Evolutionary conservation across 2,888 invertebrate species (phyloP).

Genomic region (Scelioninae gen. 2): DNA sequence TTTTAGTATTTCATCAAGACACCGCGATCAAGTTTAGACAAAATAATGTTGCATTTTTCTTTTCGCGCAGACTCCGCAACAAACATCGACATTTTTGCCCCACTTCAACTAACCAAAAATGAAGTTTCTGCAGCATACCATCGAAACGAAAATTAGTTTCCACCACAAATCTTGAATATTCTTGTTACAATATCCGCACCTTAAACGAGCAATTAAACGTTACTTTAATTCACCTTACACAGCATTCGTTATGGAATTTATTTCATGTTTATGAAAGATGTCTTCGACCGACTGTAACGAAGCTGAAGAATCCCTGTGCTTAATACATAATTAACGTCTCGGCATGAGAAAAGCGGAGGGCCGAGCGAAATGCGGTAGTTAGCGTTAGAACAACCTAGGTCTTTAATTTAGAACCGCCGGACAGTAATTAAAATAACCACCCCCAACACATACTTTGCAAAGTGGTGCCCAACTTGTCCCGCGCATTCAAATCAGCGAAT

Average conservation of each 20-base stretch:
- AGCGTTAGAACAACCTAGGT: slow-evolving; percentile 72
- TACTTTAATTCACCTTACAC: slow-evolving; percentile 45
- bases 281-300: slow-evolving; percentile 33
- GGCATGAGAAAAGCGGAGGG: slow-evolving; percentile 61
- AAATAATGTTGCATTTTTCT: too few relatives aligned
- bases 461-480: slow-evolving; percentile 70
- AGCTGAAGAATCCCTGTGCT: slow-evolving; percentile 62
- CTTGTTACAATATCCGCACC: too few relatives aligned
- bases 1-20: too few relatives aligned
- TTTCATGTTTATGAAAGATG: slow-evolving; percentile 14
- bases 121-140: too few relatives aligned
- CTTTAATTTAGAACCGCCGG: slow-evolving; percentile 75
- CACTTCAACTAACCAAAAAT: too few relatives aligned
- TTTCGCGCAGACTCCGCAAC: too few relatives aligned
- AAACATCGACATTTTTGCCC: too few relatives aligned
- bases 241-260: slow-evolving; percentile 35
- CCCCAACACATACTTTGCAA: slow-evolving; percentile 70
- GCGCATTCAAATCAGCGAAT: slow-evolving; percentile 28
- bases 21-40: too few relatives aligned
- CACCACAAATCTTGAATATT: too few relatives aligned
- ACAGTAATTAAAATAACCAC: slow-evolving; percentile 75
- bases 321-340: slow-evolving; percentile 67
- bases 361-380: slow-evolving; percentile 65
- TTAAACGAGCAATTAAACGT: slow-evolving; percentile 38
- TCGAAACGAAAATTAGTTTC: too few relatives aligned